Conservation (phyloP, 2,888 invertebrate genomes). For the Pristionchus japonicus region DNA sequence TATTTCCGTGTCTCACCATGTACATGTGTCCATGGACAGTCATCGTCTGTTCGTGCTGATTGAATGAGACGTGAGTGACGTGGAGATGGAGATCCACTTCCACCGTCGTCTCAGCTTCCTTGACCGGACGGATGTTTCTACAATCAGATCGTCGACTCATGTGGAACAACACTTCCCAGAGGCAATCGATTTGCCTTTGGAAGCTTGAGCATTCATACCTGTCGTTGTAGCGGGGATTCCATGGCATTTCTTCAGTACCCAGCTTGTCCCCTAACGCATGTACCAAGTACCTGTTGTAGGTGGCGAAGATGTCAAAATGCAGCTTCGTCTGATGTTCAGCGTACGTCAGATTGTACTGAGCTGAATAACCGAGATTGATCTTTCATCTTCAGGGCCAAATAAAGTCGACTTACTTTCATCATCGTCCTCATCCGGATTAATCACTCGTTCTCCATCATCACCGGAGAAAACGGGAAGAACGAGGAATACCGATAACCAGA, state of each 20-base stretch:
- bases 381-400: background rate
- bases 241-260: too few relatives aligned
- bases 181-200: too few relatives aligned
- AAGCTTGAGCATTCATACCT: too few relatives aligned
- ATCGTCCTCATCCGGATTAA: background rate
- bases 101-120: conserved; percentile 53
- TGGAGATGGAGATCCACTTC: conserved; percentile 63
- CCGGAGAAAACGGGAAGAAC: background rate
- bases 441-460: background rate
- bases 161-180: too few relatives aligned
- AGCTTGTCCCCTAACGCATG: too few relatives aligned
- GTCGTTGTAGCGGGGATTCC: too few relatives aligned
- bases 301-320: conserved; percentile 52
- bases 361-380: conserved; percentile 38
- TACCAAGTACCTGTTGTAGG: conserved; percentile 45
- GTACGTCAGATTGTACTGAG: conserved; percentile 58
- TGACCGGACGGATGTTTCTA: conserved; percentile 50
- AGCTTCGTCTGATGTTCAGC: conserved; percentile 52
- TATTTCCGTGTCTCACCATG: conserved; percentile 56
- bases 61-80: conserved; percentile 67
- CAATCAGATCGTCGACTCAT: background rate
- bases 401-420: background rate
- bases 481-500: background rate
- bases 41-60: conserved; percentile 68
- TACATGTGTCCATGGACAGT: conserved; percentile 71